These are phyloP conservation scores for Antedon mediterranea DNA, from an alignment of 53 echinoderm and acorn worm species.

Conservation along the genomic window DNA sequence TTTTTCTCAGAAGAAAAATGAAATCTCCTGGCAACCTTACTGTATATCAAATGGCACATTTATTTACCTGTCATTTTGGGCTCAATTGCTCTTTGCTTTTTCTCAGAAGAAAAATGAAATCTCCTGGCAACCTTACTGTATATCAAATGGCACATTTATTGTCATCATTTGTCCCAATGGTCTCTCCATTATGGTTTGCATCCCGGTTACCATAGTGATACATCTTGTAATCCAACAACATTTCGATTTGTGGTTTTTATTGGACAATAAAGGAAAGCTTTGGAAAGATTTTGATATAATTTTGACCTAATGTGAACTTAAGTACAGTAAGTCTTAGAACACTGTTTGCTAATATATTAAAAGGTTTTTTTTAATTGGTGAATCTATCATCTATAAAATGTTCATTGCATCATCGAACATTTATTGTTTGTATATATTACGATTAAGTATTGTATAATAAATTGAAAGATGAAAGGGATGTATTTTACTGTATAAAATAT, in stretches of 20 bases:
- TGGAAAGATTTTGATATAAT: not conserved
- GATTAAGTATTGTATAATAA: too few species aligned
- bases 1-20: not conserved
- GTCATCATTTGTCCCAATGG: not conserved
- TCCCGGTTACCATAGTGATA: not conserved
- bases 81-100: not conserved
- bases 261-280: not conserved
- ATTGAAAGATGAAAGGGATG: too few species aligned
- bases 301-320: too few species aligned
- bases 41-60: not conserved
- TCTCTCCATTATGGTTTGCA: not conserved
- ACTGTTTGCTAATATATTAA: not conserved
- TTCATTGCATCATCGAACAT: too few species aligned
- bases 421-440: too few species aligned
- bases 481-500: too few species aligned
- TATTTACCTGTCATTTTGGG: not conserved
- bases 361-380: not conserved
- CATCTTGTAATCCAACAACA: not conserved
- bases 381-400: not conserved
- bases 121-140: not conserved
- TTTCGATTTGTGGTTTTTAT: not conserved
- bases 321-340: not conserved
- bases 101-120: not conserved
- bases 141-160: not conserved
- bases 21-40: not conserved